These are phyloP conservation scores for Rhopalosiphum padi DNA, from an alignment of 1,140 invertebrate species.

Conservation along the genomic window DNA sequence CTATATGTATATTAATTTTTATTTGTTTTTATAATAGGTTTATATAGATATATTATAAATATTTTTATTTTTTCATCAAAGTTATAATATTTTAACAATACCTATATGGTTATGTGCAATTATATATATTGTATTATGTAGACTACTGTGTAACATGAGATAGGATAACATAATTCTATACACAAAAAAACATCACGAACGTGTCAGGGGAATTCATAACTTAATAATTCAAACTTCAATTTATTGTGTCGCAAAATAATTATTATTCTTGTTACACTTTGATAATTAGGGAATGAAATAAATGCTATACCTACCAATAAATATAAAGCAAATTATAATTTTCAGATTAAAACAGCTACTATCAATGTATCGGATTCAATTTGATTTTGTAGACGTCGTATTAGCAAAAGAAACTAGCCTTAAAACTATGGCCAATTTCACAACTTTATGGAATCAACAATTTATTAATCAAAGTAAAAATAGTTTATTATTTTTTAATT, in stretches of 20 bases:
- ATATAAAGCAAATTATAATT: background rate
- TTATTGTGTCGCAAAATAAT: background rate
- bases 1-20: background rate
- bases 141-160: background rate
- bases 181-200: background rate
- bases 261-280: background rate
- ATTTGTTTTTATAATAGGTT: background rate
- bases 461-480: background rate
- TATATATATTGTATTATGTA: background rate
- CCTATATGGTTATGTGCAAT: background rate
- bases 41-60: background rate
- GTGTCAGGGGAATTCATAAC: background rate
- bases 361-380: conserved; percentile 35
- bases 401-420: background rate
- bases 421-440: background rate
- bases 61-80: background rate
- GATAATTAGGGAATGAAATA: background rate
- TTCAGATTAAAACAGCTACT: conserved; percentile 39
- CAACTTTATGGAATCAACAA: background rate
- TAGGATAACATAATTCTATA: background rate
- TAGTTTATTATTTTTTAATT: background rate
- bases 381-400: conserved; percentile 37
- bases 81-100: background rate
- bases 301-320: background rate
- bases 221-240: conserved; percentile 1